Conservation (phyloP, 2,113 vertebrate species). For the Scophthalmus maximus region DNA sequence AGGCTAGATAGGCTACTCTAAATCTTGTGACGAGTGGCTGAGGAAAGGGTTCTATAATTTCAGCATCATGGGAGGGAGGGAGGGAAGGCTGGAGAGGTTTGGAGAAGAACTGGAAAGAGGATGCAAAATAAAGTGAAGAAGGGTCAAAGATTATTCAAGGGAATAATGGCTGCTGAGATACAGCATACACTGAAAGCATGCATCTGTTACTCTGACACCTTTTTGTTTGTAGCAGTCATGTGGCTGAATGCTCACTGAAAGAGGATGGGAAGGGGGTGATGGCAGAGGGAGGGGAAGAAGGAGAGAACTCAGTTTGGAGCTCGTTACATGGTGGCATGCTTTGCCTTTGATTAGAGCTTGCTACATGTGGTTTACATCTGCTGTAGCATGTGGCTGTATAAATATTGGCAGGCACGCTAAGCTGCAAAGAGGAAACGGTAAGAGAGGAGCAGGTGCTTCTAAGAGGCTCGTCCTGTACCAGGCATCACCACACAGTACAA, state of each 20-base stretch:
- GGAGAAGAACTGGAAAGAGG: slow-evolving; percentile 1
- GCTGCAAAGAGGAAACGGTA: neutral
- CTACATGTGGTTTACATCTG: slow-evolving; percentile 66
- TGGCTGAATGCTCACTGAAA: slow-evolving; percentile 36
- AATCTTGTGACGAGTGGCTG: slow-evolving; percentile 38
- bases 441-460: slow-evolving; percentile 26
- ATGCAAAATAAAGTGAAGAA: neutral
- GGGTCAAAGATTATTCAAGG: slow-evolving; percentile 22
- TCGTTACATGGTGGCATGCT: slow-evolving; percentile 18
- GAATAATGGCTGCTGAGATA: slow-evolving; percentile 28
- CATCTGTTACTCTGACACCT: slow-evolving; percentile 23
- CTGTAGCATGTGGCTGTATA: slow-evolving; percentile 45
- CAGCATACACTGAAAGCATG: slow-evolving; percentile 1
- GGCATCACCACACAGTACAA: neutral
- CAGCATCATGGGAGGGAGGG: neutral
- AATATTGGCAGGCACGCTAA: slow-evolving; percentile 46
- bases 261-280: slow-evolving; percentile 30
- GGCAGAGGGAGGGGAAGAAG: slow-evolving; percentile 5
- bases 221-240: slow-evolving; percentile 31
- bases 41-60: slow-evolving; percentile 24
- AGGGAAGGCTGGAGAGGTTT: neutral
- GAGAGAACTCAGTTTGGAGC: slow-evolving; percentile 26
- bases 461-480: neutral
- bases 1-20: slow-evolving; percentile 47
- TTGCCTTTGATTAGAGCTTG: slow-evolving; percentile 45